phyloP scores from a whole-genome alignment of 2,113 vertebrate genomes.

The Brachyistius frenatus region DNA sequence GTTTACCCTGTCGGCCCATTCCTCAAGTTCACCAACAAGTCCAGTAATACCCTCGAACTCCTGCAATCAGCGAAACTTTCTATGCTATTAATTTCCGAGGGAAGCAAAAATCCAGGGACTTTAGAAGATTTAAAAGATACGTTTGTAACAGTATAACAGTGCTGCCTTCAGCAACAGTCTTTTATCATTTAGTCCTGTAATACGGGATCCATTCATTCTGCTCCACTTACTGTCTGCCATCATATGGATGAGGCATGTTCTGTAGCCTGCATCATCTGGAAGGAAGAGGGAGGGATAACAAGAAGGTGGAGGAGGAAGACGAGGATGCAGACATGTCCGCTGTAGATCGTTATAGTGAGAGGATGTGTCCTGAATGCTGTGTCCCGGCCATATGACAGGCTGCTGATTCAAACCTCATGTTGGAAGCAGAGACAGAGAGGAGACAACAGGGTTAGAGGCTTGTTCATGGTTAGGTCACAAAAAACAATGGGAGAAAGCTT shows the following conservation, averaged over 20 bases:
- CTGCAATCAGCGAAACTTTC: conserved; percentile 61
- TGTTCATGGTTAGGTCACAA: conserved; percentile 11
- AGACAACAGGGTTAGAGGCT: conserved; percentile 25
- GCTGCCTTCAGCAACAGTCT: conserved; percentile 20
- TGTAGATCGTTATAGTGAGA: conserved; percentile 56
- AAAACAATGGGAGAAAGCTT: not conserved
- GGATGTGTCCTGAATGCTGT: conserved; percentile 64
- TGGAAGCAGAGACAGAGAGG: conserved; percentile 37
- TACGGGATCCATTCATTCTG: conserved; percentile 29
- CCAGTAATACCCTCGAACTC: conserved; percentile 51
- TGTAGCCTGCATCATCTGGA: conserved; percentile 39
- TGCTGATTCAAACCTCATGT: conserved; percentile 73
- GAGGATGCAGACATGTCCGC: conserved; percentile 59
- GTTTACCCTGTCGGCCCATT: conserved; percentile 66
- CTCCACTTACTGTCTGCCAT: conserved; percentile 32
- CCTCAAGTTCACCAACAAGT: conserved; percentile 59
- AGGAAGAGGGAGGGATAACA: conserved; percentile 44
- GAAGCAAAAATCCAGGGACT: conserved; percentile 29
- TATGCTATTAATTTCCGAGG: conserved; percentile 34
- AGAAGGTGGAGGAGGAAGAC: conserved; percentile 45
- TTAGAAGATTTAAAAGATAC: conserved; percentile 53
- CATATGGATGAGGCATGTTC: conserved; percentile 10
- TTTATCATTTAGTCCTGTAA: conserved; percentile 30
- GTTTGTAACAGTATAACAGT: conserved; percentile 26
- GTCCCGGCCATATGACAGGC: conserved; percentile 60